Base-by-base conservation (phyloP, 2,113 vertebrate genomes). In the Patagioenas fasciata region DNA sequence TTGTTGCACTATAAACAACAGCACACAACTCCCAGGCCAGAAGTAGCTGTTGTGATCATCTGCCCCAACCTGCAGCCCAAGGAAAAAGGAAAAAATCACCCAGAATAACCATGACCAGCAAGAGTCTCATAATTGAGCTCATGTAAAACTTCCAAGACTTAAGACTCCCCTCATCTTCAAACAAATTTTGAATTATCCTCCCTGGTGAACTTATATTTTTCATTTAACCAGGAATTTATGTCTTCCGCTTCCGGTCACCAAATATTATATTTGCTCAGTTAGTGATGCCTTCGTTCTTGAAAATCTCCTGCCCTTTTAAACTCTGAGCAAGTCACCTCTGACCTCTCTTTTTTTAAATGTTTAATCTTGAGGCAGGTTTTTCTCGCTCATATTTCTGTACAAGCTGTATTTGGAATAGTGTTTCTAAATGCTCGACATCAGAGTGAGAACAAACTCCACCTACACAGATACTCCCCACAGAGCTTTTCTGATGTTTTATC, bases 371-470 rank as follows among this genome's bases (percentile, higher is more conserved):
- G 66, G 28, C 40, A 89, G 47, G 15, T 79, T 88, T 70, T 71
- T 58, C 48, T 93, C 26, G 10, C 88, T 74, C 77, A 60, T 62
- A 56, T 74, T 90, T 91, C 85, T 74, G 72, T 89, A 93, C 80
- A 80, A 86, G 51, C 65, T 93, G 21, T 81, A 92, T 95, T 91
- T 61, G 65, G 42, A 92, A 88, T 42, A 62, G 38, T 15, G 15
- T 74, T 93, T 90, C 85, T 74, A 36, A 85, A 60, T 34, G 72
- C 38, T 84, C 25, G 72, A 25, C 87, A 89, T 89, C 86, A 95
- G 77, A 93, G 53, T 1, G 2, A 85, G 95, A 92, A 91, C 91
- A 95, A 89, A 81, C 70, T 95, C 89, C 70, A 85, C n/a, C 85
- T 74, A 44, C 56, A 74, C 47, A 78, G 75, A 60, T n/a, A 34